These are phyloP conservation scores for Nasua narica DNA, from an alignment of 2,797 vertebrate species.

Conservation along the genomic window DNA sequence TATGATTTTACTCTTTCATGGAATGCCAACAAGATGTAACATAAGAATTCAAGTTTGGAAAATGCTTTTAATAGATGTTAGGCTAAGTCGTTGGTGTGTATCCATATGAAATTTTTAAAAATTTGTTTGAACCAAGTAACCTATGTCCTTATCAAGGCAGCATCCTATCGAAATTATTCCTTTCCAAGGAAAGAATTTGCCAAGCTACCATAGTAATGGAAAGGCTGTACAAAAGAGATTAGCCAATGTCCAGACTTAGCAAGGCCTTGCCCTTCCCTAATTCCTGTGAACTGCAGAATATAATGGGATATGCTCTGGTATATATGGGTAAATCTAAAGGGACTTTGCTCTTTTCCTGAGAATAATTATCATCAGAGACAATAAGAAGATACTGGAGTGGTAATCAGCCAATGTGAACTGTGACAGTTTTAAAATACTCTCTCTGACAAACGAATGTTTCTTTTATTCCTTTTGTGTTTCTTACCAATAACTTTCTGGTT, in stretches of 20 bases:
- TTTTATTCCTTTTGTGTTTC: neutral
- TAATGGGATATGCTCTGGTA: neutral
- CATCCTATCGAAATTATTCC: neutral
- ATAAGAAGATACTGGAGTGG: neutral
- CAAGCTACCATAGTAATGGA: neutral
- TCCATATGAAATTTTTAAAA: neutral
- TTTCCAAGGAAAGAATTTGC: constrained; percentile 4
- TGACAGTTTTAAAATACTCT: neutral
- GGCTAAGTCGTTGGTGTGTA: neutral
- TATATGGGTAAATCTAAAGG: neutral
- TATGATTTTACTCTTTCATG: neutral
- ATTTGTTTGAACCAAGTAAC: neutral
- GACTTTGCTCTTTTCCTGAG: neutral
- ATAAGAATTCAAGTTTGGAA: neutral
- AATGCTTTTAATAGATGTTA: neutral
- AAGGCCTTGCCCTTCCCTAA: neutral
- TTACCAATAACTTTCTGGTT: neutral
- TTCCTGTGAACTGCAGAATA: neutral
- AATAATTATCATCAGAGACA: neutral
- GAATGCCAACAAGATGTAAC: neutral
- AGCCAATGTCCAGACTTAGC: neutral
- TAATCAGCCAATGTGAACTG: neutral
- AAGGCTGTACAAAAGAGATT: neutral
- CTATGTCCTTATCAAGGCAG: neutral
- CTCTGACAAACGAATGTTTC: neutral